These are phyloP conservation scores for Herpailurus yagouaroundi DNA, from an alignment of 2,113 vertebrate genomes.

Conservation along the genomic window DNA sequence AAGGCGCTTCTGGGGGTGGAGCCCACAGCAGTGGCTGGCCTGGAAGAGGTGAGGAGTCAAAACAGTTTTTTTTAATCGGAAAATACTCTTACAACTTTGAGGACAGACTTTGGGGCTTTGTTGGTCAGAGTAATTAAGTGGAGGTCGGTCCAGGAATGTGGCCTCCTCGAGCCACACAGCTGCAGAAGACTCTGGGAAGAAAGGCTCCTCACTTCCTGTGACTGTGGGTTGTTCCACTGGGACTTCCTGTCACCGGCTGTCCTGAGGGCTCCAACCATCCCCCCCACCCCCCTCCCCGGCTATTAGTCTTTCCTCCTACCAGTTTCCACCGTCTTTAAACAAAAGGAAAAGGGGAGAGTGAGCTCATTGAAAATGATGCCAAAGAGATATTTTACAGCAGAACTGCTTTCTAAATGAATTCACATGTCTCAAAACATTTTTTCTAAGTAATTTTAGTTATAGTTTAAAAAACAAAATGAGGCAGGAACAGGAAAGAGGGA, in stretches of 20 bases:
- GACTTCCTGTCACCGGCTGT: constrained; percentile 62
- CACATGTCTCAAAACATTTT: constrained; percentile 34
- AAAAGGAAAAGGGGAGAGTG: neutral
- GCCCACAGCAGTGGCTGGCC: neutral
- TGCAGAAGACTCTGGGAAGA: constrained; percentile 70
- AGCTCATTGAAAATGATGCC: constrained; percentile 39
- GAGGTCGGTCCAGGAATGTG: constrained; percentile 67
- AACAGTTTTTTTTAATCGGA: constrained; percentile 6
- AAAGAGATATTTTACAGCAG: constrained; percentile 43
- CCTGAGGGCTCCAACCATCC: neutral
- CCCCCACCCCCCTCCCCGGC: too few species aligned
- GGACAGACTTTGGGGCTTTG: constrained; percentile 37
- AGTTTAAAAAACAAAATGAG: constrained; percentile 54
- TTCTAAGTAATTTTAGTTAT: constrained; percentile 46
- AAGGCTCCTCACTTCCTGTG: constrained; percentile 63
- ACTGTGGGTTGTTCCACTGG: constrained; percentile 47
- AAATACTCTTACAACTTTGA: constrained; percentile 17
- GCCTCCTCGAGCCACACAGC: constrained; percentile 49
- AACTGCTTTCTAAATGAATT: constrained; percentile 63
- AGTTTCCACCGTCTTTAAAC: constrained; percentile 55
- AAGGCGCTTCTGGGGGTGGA: rapidly evolving
- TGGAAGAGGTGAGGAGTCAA: neutral
- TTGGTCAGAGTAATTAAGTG: constrained; percentile 42
- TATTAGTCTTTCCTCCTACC: constrained; percentile 8
- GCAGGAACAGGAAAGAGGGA: neutral